These are phyloP conservation scores for Danaus chrysippus DNA, from an alignment of 2,888 invertebrate species.

Conservation along the genomic window DNA sequence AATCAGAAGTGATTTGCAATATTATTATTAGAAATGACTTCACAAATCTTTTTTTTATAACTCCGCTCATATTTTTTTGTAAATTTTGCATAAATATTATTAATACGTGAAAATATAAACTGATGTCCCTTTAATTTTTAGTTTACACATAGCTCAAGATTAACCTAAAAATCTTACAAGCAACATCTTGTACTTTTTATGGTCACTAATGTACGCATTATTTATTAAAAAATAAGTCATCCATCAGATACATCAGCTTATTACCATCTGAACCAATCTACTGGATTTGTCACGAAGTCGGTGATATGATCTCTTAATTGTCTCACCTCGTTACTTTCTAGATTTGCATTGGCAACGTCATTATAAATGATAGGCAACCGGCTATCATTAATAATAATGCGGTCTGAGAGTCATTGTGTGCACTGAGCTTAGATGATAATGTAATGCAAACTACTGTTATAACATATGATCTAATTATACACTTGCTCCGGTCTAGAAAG, in stretches of 20 bases:
- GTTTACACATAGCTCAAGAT: too few species aligned
- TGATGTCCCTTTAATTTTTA: too few species aligned
- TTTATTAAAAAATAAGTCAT: background rate
- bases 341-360: conserved; percentile 17
- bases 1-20: too few species aligned
- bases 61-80: too few species aligned
- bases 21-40: too few species aligned
- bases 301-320: conserved; percentile 41
- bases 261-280: conserved; percentile 10
- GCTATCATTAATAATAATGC: conserved; percentile 21
- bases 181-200: too few species aligned
- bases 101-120: too few species aligned
- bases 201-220: background rate
- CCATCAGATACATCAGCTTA: background rate
- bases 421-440: conserved; percentile 13
- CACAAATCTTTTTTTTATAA: too few species aligned
- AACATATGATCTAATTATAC: background rate
- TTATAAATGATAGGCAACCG: conserved; percentile 22
- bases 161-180: too few species aligned
- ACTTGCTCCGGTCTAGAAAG: too few species aligned
- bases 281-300: conserved; percentile 37
- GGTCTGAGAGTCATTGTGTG: conserved; percentile 13
- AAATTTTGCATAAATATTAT: too few species aligned
- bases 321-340: conserved; percentile 25
- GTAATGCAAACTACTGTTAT: background rate